A percentile compares a stretch with the other conserved stretches of the same genome.
Evolutionary conservation across 2,113 vertebrate species (phyloP).

Genomic region (Tragulus kanchil): DNA sequence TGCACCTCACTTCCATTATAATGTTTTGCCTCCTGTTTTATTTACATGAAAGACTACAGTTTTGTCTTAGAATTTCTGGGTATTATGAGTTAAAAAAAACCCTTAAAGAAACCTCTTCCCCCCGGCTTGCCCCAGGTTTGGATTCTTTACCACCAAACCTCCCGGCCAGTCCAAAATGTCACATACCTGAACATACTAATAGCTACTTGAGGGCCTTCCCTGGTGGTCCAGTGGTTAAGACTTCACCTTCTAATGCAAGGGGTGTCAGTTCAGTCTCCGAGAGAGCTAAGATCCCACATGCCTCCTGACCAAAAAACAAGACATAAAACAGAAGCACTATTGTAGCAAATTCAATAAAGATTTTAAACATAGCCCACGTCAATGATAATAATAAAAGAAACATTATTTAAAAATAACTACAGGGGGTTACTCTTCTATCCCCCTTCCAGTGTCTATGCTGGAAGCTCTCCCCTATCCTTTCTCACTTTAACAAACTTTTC

Average conservation of each 20-base stretch:
- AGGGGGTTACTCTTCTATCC: neutral
- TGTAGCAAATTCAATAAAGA: neutral
- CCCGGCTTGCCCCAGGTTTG: too few relatives aligned
- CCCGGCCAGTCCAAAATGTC: neutral
- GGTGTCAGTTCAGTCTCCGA: neutral
- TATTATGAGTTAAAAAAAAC: conserved; percentile 84
- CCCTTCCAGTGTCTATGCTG: too few relatives aligned
- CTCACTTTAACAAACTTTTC: too few relatives aligned
- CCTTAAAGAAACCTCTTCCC: too few relatives aligned
- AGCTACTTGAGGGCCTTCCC: neutral
- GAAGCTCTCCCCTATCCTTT: too few relatives aligned
- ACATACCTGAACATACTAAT: neutral
- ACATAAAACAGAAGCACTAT: neutral
- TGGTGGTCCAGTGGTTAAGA: neutral
- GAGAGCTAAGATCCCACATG: neutral
- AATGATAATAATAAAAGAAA: neutral
- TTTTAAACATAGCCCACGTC: neutral
- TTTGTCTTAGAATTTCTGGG: conserved; percentile 80
- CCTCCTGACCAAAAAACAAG: neutral
- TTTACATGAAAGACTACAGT: conserved; percentile 78
- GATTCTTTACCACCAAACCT: neutral
- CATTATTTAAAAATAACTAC: neutral
- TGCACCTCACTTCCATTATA: conserved; percentile 19
- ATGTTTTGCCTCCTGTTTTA: conserved; percentile 82
- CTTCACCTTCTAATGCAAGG: neutral